Percentiles rank a stretch among this genome's conserved stretches.
Evolutionary conservation across 2,113 vertebrate species (phyloP).

Genomic region (Myrmecophaga tridactyla): DNA sequence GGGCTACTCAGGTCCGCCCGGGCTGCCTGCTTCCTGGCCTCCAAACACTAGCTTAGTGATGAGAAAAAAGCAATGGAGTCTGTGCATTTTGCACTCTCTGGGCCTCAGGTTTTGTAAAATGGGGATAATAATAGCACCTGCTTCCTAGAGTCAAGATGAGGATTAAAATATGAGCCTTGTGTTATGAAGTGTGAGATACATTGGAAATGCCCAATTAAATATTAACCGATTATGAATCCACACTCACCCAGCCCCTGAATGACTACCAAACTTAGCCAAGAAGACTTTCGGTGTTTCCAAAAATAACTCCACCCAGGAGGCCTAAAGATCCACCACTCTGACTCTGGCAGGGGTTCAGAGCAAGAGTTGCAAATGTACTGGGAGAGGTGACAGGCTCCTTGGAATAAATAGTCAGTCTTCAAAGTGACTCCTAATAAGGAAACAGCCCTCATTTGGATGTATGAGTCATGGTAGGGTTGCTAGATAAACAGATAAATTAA

Average conservation of each 20-base stretch:
- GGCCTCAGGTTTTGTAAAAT: not conserved
- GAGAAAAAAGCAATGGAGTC: not conserved
- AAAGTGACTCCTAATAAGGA: slow-evolving; percentile 22
- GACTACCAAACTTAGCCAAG: slow-evolving; percentile 22
- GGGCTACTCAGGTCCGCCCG: not conserved
- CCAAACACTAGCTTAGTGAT: not conserved
- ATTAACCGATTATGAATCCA: not conserved
- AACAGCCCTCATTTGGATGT: not conserved
- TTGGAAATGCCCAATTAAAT: not conserved
- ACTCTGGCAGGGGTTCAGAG: not conserved
- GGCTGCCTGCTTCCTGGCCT: not conserved
- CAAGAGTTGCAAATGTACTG: slow-evolving; percentile 45
- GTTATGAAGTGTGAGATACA: not conserved
- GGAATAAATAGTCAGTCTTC: not conserved
- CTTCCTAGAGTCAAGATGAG: not conserved
- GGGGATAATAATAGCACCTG: not conserved
- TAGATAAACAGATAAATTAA: slow-evolving; percentile 13
- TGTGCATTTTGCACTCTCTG: not conserved
- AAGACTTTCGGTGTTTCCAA: not conserved
- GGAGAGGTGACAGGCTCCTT: slow-evolving; percentile 44
- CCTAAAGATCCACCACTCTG: not conserved
- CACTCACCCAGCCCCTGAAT: not conserved
- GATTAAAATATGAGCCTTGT: not conserved
- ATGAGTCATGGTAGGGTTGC: slow-evolving; percentile 38
- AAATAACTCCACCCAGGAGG: slow-evolving; percentile 42